These are phyloP conservation scores for Petroica traversi DNA, from an alignment of 2,113 vertebrate genomes.

Conservation along the genomic window DNA sequence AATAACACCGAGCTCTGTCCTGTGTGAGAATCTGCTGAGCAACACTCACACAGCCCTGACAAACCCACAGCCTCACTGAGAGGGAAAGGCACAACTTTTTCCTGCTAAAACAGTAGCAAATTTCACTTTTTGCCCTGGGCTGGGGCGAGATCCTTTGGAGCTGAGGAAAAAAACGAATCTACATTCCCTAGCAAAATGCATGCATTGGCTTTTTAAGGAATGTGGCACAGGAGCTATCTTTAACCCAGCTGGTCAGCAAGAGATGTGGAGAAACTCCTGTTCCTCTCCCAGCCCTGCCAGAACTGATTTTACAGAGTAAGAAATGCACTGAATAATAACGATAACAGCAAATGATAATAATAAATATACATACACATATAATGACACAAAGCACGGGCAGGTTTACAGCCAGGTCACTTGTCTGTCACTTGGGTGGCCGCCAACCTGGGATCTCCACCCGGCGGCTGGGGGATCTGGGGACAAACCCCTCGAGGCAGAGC, in stretches of 20 bases:
- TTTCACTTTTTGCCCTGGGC: neutral
- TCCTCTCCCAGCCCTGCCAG: neutral
- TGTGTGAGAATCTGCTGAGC: rapidly evolving
- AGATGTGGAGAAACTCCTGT: neutral
- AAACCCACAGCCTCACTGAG: rapidly evolving
- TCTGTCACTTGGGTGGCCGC: rapidly evolving
- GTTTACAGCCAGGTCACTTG: neutral
- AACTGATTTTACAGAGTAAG: neutral
- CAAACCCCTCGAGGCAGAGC: neutral
- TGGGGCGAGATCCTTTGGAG: neutral
- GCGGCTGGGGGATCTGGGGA: neutral
- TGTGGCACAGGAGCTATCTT: neutral
- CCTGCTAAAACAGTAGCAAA: rapidly evolving
- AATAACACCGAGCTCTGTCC: rapidly evolving
- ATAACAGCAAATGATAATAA: no score
- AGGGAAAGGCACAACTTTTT: neutral
- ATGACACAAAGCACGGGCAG: neutral
- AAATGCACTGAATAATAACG: neutral
- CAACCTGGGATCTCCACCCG: neutral
- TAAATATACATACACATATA: neutral
- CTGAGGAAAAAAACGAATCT: neutral
- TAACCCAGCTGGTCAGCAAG: neutral
- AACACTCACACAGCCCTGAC: rapidly evolving
- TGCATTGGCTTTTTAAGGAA: neutral
- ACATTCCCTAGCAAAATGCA: rapidly evolving